Conservation (phyloP, 2,113 vertebrate species). For the Terrapene triunguis region DNA sequence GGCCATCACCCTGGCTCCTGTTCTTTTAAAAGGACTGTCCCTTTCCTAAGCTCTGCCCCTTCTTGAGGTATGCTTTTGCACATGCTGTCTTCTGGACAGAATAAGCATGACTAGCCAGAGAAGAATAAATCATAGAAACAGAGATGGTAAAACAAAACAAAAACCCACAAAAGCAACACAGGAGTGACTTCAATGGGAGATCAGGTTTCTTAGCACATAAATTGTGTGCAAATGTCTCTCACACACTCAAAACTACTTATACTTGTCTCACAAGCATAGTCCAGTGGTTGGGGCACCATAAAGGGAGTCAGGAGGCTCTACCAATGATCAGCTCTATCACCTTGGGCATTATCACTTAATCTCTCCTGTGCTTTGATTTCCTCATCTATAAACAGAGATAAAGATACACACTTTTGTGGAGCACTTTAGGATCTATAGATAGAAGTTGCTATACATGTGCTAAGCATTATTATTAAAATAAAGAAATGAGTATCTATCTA, state of each 20-base stretch:
- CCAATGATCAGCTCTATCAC: not conserved
- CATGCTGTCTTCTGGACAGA: slow-evolving; percentile 16
- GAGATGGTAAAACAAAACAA: fast-evolving
- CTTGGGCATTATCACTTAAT: not conserved
- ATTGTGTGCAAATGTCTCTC: fast-evolving
- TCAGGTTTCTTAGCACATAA: not conserved
- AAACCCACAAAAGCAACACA: not conserved
- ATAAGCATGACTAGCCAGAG: not conserved
- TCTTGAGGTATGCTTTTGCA: not conserved
- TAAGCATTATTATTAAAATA: not conserved
- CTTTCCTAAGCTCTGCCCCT: not conserved
- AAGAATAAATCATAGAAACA: not conserved
- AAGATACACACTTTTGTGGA: not conserved
- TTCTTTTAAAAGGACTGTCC: not conserved
- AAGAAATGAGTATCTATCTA: not conserved
- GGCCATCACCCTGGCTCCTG: not conserved
- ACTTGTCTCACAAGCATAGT: not conserved
- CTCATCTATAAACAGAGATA: not conserved
- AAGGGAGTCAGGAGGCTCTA: not conserved
- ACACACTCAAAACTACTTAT: not conserved
- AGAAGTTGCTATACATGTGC: not conserved
- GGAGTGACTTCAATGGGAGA: not conserved
- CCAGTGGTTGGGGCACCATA: not conserved
- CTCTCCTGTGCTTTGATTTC: not conserved
- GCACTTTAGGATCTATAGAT: not conserved